phyloP scores from a whole-genome alignment of 2,113 vertebrate species.

The Cettia cetti region DNA sequence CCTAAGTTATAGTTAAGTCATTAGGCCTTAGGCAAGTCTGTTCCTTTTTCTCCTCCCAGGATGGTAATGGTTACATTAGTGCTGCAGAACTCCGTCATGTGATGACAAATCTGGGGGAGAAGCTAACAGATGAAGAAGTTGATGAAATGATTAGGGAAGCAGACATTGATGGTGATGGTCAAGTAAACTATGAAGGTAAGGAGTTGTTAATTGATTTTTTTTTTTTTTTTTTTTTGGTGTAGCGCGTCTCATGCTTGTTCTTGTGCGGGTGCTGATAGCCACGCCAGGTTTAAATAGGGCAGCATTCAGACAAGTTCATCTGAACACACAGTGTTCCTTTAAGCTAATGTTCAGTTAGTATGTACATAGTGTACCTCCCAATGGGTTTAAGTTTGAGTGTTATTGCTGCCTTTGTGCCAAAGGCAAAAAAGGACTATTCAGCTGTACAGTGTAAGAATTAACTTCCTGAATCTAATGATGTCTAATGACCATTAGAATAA shows the following conservation, averaged over 20 bases:
- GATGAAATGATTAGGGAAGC: slow-evolving; percentile 99
- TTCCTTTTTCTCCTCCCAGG: slow-evolving; percentile 66
- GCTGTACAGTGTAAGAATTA: neutral
- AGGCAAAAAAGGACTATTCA: neutral
- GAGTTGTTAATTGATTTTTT: neutral
- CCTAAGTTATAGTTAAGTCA: neutral
- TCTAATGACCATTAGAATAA: neutral
- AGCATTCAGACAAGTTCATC: neutral
- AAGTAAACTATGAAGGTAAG: slow-evolving; percentile 99
- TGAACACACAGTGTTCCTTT: neutral
- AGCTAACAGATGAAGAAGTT: slow-evolving; percentile 97
- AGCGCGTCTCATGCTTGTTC: neutral
- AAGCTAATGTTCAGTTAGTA: neutral
- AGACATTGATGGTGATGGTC: slow-evolving; percentile 98
- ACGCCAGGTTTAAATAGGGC: neutral
- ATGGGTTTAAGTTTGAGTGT: neutral
- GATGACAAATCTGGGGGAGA: slow-evolving; percentile 99
- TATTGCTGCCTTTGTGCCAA: neutral
- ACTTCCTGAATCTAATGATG: neutral
- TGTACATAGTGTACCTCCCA: neutral
- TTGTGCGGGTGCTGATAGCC: neutral
- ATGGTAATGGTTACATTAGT: slow-evolving; percentile 98
- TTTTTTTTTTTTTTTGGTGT: neutral
- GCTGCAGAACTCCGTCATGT: slow-evolving; percentile 98
- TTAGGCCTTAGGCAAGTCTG: neutral